Evolutionary conservation across 2,113 vertebrate species (phyloP), one percentile per base, ranked within the genome.

Genomic region (Montifringilla adamsi): DNA sequence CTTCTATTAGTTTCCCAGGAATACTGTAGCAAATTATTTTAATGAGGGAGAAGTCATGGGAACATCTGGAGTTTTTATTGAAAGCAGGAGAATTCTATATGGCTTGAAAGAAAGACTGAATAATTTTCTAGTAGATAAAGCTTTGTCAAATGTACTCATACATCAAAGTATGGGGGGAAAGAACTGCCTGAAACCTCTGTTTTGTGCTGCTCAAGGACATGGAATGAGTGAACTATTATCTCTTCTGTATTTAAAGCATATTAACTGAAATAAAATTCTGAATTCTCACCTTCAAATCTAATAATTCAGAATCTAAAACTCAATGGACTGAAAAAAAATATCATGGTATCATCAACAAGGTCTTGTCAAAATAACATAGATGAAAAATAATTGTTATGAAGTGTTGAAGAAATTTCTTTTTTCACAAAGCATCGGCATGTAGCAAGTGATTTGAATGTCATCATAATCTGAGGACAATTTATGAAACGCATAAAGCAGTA

Each of bases 21-120:
- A 93, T 90, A 92, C 28, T 87, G 66, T 64, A 94, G 90, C 75
- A 94, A 88, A 96, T 93, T 95, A 95, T 92, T 91, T 93, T 92
- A 96, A 96, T 89, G 88, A 90, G n/a, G 39, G 41, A 20, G 53
- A 97, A 95, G 86, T 84, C 90, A 87, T 68, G n/a, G 72, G 80
- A 96, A 95, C 95, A 94, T 90, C 92, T 95, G 94, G 13, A 2
- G 8, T 59, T 97, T 95, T 96, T 93, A 94, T 81, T 90, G 89
- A 96, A 97, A 93, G 68, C 92, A 83, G 68, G 83, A 95, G 87
- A 94, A 84, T 96, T 91, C 79, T 95, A 59, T 74, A 77, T 80
- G 67, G 58, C 55, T 84, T 81, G 85, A 88, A 95, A 96, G 60
- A 81, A 93, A 85, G 90, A 56, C 52, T 85, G 90, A 90, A 80